These are phyloP conservation scores for Lapara coniferarum DNA, from an alignment of 2,888 invertebrate genomes.

Conservation along the genomic window DNA sequence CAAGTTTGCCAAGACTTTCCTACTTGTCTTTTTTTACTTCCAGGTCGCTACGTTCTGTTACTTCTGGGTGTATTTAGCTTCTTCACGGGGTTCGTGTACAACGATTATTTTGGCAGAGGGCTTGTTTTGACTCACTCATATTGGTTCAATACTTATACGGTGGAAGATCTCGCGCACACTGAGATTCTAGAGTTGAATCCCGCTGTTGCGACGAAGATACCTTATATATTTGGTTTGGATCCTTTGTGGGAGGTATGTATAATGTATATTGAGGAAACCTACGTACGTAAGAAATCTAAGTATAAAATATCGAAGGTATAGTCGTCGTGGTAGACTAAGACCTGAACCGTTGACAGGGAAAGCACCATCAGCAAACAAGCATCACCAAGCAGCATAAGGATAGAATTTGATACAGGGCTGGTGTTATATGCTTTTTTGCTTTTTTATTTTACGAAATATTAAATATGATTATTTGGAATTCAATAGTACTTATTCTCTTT, in stretches of 20 bases:
- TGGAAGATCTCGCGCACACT: conserved; percentile 33
- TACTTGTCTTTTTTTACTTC: conserved; percentile 29
- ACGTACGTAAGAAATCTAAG: too few relatives aligned
- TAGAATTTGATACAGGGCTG: too few relatives aligned
- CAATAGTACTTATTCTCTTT: conserved; percentile 37
- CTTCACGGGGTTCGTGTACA: conserved; percentile 98
- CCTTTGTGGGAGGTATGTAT: conserved; percentile 77
- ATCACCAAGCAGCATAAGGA: too few relatives aligned
- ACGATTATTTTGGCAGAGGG: conserved; percentile 96
- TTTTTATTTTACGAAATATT: too few relatives aligned
- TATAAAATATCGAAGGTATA: too few relatives aligned
- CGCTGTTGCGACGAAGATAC: conserved; percentile 76
- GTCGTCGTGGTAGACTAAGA: too few relatives aligned
- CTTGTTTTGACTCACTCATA: conserved; percentile 89
- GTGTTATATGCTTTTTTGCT: too few relatives aligned
- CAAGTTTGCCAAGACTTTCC: not conserved
- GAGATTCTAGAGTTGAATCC: conserved; percentile 84
- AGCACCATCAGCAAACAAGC: too few relatives aligned
- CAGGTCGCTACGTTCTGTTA: conserved; percentile 96
- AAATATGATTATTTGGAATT: too few relatives aligned
- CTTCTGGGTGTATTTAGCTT: conserved; percentile 97
- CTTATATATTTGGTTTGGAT: conserved; percentile 94
- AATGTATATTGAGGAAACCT: too few relatives aligned
- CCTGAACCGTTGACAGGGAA: too few relatives aligned
- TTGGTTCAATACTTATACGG: conserved; percentile 84